Conservation (phyloP, 2,113 vertebrate species). For the Scytalopus superciliaris region DNA sequence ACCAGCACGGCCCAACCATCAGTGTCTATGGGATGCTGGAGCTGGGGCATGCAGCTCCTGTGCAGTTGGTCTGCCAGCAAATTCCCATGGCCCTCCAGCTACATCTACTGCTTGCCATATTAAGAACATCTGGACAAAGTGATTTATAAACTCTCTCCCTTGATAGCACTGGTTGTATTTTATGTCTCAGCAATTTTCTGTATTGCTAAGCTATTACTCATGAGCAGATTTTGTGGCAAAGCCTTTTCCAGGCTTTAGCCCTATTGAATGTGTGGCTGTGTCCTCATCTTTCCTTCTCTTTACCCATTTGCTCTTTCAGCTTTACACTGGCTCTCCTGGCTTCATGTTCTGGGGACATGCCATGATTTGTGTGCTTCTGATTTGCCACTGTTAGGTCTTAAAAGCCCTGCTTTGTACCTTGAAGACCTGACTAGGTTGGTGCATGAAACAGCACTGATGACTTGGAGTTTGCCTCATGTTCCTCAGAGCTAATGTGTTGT, state of each 20-base stretch:
- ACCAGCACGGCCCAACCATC: background rate
- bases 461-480: background rate
- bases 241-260: background rate
- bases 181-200: conserved; percentile 7
- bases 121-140: conserved; percentile 44
- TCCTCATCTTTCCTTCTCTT: background rate
- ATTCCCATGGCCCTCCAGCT: background rate
- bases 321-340: background rate
- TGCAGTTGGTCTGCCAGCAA: background rate
- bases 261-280: background rate
- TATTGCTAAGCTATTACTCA: background rate
- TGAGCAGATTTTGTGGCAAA: background rate
- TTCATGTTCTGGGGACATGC: background rate
- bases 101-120: background rate
- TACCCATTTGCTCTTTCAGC: background rate
- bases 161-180: background rate
- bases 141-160: conserved; percentile 23
- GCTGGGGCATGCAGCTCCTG: background rate
- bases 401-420: background rate
- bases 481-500: background rate
- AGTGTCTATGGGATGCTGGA: background rate
- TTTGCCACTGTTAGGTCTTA: background rate
- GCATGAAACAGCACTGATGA: background rate
- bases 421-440: background rate
- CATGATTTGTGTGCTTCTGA: background rate